A percentile compares a stretch with the other conserved stretches of the same genome.
Conservation (phyloP, 2,888 invertebrate genomes). For the Fragum sueziense region DNA sequence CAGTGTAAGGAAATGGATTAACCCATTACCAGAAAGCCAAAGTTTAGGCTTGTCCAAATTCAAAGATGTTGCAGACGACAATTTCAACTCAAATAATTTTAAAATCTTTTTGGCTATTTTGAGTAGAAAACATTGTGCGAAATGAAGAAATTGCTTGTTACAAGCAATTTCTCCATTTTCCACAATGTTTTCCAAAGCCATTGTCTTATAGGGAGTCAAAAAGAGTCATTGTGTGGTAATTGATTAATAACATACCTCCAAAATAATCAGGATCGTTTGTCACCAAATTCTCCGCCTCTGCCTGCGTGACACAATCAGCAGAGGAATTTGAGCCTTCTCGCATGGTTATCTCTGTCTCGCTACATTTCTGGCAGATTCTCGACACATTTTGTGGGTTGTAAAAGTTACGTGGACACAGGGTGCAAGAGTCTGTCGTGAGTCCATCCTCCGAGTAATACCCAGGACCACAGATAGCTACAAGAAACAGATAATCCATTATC, state of each 20-base stretch:
- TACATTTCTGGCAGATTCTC: slow-evolving; percentile 63
- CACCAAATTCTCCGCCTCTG: slow-evolving; percentile 10
- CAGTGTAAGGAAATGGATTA: too few relatives aligned
- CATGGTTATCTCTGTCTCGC: slow-evolving; percentile 47
- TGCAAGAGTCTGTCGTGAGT: slow-evolving; percentile 63
- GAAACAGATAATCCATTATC: background rate
- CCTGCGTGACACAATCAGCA: slow-evolving; percentile 51
- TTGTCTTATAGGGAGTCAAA: too few relatives aligned
- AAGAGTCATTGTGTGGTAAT: too few relatives aligned
- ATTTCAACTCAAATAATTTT: too few relatives aligned
- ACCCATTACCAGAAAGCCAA: too few relatives aligned
- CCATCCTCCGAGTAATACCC: slow-evolving; percentile 69
- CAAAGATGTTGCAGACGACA: too few relatives aligned
- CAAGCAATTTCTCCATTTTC: too few relatives aligned
- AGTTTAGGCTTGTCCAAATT: too few relatives aligned
- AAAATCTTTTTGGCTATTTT: too few relatives aligned
- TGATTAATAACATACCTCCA: background rate
- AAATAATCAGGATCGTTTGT: background rate
- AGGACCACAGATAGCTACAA: slow-evolving; percentile 60
- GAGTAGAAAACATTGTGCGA: too few relatives aligned
- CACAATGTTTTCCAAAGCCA: too few relatives aligned
- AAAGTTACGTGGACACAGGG: slow-evolving; percentile 64
- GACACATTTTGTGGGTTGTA: slow-evolving; percentile 52
- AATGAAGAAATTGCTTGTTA: too few relatives aligned
- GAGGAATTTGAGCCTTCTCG: slow-evolving; percentile 35